Evolutionary conservation across 1,140 invertebrate genomes (phyloP), one percentile per base, ranked within the genome.

Genomic region (Adelges cooleyi): DNA sequence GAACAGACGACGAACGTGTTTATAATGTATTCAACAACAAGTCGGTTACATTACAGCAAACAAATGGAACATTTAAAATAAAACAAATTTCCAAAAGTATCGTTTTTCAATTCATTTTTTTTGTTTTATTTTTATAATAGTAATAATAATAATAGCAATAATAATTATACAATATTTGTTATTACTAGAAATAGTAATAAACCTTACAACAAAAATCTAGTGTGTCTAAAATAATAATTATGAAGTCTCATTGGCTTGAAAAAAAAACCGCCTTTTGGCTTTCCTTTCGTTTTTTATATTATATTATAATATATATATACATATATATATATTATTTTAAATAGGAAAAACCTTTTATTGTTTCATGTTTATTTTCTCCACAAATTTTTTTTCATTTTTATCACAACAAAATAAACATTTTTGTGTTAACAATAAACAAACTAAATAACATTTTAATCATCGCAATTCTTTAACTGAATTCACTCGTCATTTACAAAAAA

Each of bases 401-500:
- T 62, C 56, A 62, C 56, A 62, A 62, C 42, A 62, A 62, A 62
- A 62, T 62, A 62, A 62, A 62, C 56, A 62, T 62, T 62, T 62
- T 62, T 62, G 56, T 62, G 56, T 62, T 62, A 62, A 62, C 56
- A 62, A 62, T 62, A 62, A 62, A 62, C 56, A 62, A 62, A 62
- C 56, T 62, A 62, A 62, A 62, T 62, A 62, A 62, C 56, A 62
- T 59, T 59, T 59, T 33, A 44, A 36, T 48, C 42, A 1, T 62
- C 17, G 3, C 44, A 48, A 59, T 59, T 59, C 53, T 59, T 59
- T 42, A 27, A 62, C 22, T 15, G 42, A 62, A 62, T 62, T 62
- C 17, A 48, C 42, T 33, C 33, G 56, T 59, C 40, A 59, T 62
- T 62, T 62, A 62, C 56, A 62, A 15, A 27, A 50, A 42, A 56